Conservation (phyloP, 2,797 vertebrate species). For the Glyptemys insculpta region DNA sequence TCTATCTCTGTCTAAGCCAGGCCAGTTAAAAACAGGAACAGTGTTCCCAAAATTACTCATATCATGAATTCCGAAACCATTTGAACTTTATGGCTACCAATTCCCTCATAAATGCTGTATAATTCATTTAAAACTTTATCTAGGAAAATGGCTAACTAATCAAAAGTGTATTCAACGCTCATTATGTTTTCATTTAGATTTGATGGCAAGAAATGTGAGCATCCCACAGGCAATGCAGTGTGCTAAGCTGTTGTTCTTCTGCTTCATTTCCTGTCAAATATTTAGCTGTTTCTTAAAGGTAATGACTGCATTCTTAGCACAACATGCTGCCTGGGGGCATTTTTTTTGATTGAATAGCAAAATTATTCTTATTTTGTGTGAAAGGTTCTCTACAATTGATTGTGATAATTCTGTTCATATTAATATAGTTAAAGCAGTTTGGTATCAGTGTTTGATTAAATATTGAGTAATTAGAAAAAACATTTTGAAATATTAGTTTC, state of each 20-base stretch:
- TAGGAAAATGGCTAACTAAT: not conserved
- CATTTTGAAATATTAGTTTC: accelerated
- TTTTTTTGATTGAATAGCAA: not conserved
- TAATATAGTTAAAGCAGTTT: not conserved
- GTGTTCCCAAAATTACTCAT: accelerated
- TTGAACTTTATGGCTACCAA: not conserved
- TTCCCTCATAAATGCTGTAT: not conserved
- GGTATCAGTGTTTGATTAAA: not conserved
- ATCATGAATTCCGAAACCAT: not conserved
- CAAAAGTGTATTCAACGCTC: not conserved
- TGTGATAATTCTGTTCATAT: not conserved
- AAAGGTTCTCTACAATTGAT: not conserved
- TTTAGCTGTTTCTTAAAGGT: accelerated
- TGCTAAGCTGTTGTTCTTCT: not conserved
- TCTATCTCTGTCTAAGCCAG: not conserved
- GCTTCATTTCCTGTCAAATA: not conserved
- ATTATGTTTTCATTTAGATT: not conserved
- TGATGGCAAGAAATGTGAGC: not conserved
- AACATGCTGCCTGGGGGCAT: not conserved
- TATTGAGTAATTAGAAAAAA: not conserved
- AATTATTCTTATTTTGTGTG: not conserved
- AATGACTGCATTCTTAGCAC: not conserved
- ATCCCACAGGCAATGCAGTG: not conserved
- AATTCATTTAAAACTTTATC: not conserved
- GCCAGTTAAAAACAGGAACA: not conserved